Base-by-base conservation (phyloP, 1,140 invertebrate species). In the Coelopa frigida region DNA sequence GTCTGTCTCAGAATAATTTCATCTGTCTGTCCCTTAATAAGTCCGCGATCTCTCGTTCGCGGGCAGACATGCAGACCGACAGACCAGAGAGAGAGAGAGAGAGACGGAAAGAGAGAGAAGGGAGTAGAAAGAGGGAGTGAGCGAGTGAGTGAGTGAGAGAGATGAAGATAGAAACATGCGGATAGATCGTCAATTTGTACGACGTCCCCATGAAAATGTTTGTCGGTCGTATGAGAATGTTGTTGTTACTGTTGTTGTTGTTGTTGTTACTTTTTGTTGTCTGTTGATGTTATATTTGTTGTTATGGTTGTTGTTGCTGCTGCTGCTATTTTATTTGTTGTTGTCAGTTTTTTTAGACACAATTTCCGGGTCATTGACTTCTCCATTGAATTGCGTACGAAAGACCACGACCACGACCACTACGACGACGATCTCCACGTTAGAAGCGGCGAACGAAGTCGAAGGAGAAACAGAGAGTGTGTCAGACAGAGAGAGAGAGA, bases 311-410 rank as follows among this genome's bases (percentile, higher is more conserved):
- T 48, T 44, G 49, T 48, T 46, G 53, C 26, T 45, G 44, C 29
- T 35, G 54, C 31, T 52, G 52, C 14, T 49, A 46, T 37, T 50
- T 51, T 44, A 44, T 46, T 36, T 51, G 44, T 41, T 63, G 59
- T 54, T 57, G 49, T 53, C 59, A 54, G 40, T 46, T 55, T 63
- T 58, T 62, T 63, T 61, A 63, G 60, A 63, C 60, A 63, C 60
- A 63, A 57, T 63, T 63, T 63, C 60, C 60, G 60, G 60, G 60
- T 63, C 60, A 63, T 63, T 63, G 60, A 63, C 60, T 61, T 29
- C 58, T 63, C 59, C 61, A 63, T 64, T 63, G 61, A 63, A 60
- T 58, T 64, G 58, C 61, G 60, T 61, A 60, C 40, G 37, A n/a
- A 23, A 7, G 18, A 18, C 44, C 15, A 46, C 22, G 31, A 33